These are phyloP conservation scores for Scomberomorus guttatus DNA, from an alignment of 2,797 vertebrate species.

Conservation along the genomic window DNA sequence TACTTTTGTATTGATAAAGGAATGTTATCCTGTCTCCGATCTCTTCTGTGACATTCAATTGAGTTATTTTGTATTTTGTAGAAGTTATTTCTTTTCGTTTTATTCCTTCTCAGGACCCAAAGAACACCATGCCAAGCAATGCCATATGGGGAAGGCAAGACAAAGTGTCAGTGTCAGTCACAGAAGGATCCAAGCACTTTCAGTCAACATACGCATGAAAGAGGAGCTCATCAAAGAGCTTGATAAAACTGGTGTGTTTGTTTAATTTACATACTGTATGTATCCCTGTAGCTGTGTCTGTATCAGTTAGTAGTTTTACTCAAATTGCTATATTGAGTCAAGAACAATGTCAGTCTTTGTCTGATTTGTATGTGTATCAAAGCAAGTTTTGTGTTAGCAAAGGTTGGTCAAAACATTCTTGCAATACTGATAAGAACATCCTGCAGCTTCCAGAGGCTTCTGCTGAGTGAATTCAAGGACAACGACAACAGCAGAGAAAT, in stretches of 20 bases:
- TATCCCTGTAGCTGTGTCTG: neutral
- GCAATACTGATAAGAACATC: neutral
- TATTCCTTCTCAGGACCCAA: slow-evolving; percentile 57
- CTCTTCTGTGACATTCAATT: neutral
- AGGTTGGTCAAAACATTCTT: slow-evolving; percentile 6
- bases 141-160: slow-evolving; percentile 80
- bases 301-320: neutral
- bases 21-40: slow-evolving; percentile 11
- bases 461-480: neutral
- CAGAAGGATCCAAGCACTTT: slow-evolving; percentile 89
- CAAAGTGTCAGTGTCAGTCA: slow-evolving; percentile 79
- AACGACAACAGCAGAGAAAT: neutral
- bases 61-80: neutral
- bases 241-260: slow-evolving; percentile 88
- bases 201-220: slow-evolving; percentile 90
- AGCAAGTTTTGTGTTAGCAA: neutral
- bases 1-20: neutral
- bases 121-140: slow-evolving; percentile 72
- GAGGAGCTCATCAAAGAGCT: slow-evolving; percentile 92
- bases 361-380: slow-evolving; percentile 1
- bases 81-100: slow-evolving; percentile 9
- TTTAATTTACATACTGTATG: neutral
- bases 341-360: neutral
- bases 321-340: neutral
- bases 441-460: slow-evolving; percentile 14